These are phyloP conservation scores for Chelonus formosanus DNA, from an alignment of 2,888 invertebrate genomes.

Conservation along the genomic window DNA sequence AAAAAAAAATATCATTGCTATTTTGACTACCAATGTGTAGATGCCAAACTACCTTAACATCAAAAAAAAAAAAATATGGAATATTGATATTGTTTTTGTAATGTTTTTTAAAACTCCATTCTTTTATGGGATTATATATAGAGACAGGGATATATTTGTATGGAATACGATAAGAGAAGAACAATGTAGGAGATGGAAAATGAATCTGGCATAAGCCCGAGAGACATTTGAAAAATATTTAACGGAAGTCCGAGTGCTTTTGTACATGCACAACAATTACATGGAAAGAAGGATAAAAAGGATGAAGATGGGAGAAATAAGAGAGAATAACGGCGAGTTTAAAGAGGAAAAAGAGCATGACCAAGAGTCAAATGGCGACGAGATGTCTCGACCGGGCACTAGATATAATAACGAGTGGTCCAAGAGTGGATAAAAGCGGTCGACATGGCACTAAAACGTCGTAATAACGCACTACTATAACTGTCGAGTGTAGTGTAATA, in stretches of 20 bases:
- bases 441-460: conserved; percentile 37
- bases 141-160: too few relatives aligned
- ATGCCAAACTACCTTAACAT: too few relatives aligned
- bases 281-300: conserved; percentile 3
- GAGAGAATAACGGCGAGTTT: conserved; percentile 11
- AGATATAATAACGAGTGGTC: conserved; percentile 22
- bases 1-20: too few relatives aligned
- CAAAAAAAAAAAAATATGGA: too few relatives aligned
- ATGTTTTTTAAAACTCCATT: too few relatives aligned
- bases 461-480: conserved; percentile 41
- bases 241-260: conserved; percentile 22
- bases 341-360: conserved; percentile 17
- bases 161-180: too few relatives aligned
- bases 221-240: conserved; percentile 18
- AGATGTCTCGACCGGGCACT: conserved; percentile 30
- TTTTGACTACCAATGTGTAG: too few relatives aligned
- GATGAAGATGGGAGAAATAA: background rate
- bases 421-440: conserved; percentile 34
- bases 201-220: conserved; percentile 17
- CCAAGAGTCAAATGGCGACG: conserved; percentile 33
- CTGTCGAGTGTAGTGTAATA: conserved; percentile 18
- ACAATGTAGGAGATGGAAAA: background rate
- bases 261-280: conserved; percentile 25
- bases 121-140: too few relatives aligned
- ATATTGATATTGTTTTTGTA: too few relatives aligned